Evolutionary conservation across 2,888 invertebrate species (phyloP).

Genomic region (Julus scandinavius): DNA sequence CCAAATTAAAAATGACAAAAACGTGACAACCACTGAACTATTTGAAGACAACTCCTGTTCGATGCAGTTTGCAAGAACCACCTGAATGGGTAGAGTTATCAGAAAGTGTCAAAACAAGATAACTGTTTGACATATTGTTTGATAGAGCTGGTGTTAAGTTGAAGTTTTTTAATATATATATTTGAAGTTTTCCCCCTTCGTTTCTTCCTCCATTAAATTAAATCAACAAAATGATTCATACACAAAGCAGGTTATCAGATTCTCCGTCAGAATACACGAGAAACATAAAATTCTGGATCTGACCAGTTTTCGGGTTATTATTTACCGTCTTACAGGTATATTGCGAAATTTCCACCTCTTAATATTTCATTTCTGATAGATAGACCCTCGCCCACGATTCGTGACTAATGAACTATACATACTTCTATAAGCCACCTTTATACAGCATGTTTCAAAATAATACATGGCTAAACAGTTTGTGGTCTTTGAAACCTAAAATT

Average conservation of each 20-base stretch:
- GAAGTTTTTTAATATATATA: background rate
- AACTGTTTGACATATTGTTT: background rate
- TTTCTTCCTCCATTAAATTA: background rate
- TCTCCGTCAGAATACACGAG: background rate
- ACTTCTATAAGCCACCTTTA: background rate
- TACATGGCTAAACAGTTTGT: too few species aligned
- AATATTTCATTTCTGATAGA: background rate
- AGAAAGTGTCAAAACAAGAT: background rate
- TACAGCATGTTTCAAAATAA: too few species aligned
- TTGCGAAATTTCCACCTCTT: background rate
- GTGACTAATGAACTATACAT: background rate
- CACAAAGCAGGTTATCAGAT: background rate
- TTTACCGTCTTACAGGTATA: background rate
- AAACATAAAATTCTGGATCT: background rate
- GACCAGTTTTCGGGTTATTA: background rate
- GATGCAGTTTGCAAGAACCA: background rate
- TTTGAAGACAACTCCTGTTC: background rate
- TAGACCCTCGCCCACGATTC: background rate
- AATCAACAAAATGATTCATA: slow-evolving; percentile 16
- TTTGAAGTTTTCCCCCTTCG: background rate
- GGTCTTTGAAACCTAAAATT: too few species aligned
- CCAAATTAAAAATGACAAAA: background rate
- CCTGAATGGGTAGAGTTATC: background rate
- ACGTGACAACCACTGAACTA: too few species aligned
- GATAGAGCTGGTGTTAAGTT: background rate